Percentiles rank a stretch among this genome's conserved stretches.
Evolutionary conservation across 1,140 invertebrate genomes (phyloP).

Genomic region (Trypoxylus dichotomus): DNA sequence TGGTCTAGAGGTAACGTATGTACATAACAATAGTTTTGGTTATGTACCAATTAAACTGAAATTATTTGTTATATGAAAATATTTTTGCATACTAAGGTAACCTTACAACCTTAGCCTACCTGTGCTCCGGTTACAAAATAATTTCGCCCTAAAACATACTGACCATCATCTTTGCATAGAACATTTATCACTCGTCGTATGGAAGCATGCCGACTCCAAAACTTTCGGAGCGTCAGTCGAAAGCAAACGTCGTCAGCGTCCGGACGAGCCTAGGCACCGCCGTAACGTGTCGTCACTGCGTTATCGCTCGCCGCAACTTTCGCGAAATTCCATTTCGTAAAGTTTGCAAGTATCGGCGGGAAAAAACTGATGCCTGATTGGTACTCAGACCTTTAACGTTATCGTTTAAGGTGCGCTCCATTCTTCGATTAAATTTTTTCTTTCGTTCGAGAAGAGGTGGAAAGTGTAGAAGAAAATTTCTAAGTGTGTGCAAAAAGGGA

Average conservation of each 20-base stretch:
- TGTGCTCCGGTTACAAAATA: background rate
- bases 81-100: too few species aligned
- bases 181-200: conserved; percentile 9
- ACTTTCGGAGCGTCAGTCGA: conserved; percentile 1
- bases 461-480: background rate
- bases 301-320: background rate
- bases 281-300: background rate
- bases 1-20: too few species aligned
- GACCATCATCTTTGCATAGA: background rate
- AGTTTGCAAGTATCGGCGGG: background rate
- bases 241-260: conserved; percentile 14
- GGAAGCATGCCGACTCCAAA: conserved; percentile 1
- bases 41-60: too few species aligned
- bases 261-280: background rate
- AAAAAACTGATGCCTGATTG: background rate
- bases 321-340: background rate
- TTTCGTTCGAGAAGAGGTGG: background rate
- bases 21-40: too few species aligned
- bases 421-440: background rate
- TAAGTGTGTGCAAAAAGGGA: background rate
- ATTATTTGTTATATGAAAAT: too few species aligned
- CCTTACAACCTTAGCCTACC: background rate
- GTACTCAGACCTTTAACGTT: background rate
- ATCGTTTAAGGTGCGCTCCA: background rate
- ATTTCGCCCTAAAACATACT: background rate